Conservation (phyloP, 2,797 vertebrate genomes). For the Sebastolobus altivelis region DNA sequence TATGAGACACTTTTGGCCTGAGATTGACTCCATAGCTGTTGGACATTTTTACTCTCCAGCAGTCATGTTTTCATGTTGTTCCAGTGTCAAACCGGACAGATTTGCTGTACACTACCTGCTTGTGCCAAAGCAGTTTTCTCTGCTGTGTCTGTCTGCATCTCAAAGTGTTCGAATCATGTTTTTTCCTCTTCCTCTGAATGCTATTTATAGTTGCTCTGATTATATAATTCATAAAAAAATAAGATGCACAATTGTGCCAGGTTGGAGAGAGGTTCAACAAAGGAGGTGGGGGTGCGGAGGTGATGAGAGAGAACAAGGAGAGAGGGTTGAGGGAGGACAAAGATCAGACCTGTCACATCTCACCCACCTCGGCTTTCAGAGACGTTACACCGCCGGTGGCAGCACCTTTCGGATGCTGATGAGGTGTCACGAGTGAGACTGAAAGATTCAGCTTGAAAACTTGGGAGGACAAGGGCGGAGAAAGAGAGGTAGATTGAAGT, state of each 20-base stretch:
- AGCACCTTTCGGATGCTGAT: conserved; percentile 38
- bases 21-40: conserved; percentile 2
- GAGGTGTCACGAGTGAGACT: conserved; percentile 38
- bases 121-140: conserved; percentile 48
- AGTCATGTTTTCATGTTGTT: conserved; percentile 10
- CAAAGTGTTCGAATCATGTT: conserved; percentile 69
- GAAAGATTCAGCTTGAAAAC: conserved; percentile 27
- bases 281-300: conserved; percentile 33
- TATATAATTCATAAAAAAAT: conserved; percentile 83
- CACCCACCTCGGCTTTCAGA: conserved; percentile 40
- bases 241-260: conserved; percentile 71
- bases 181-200: conserved; percentile 53
- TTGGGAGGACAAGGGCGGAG: conserved; percentile 1
- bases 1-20: not conserved
- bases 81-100: conserved; percentile 34
- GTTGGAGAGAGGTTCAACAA: conserved; percentile 59
- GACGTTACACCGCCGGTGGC: conserved; percentile 32
- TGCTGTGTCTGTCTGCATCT: conserved; percentile 64
- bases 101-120: conserved; percentile 48
- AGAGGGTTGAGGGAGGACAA: conserved; percentile 30
- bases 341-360: conserved; percentile 40
- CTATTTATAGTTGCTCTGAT: conserved; percentile 83
- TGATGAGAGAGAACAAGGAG: conserved; percentile 12
- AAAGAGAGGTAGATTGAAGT: conserved; percentile 13
- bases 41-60: conserved; percentile 8